phyloP scores from a whole-genome alignment of 2,113 vertebrate genomes.

The Toxotes chatareus region DNA sequence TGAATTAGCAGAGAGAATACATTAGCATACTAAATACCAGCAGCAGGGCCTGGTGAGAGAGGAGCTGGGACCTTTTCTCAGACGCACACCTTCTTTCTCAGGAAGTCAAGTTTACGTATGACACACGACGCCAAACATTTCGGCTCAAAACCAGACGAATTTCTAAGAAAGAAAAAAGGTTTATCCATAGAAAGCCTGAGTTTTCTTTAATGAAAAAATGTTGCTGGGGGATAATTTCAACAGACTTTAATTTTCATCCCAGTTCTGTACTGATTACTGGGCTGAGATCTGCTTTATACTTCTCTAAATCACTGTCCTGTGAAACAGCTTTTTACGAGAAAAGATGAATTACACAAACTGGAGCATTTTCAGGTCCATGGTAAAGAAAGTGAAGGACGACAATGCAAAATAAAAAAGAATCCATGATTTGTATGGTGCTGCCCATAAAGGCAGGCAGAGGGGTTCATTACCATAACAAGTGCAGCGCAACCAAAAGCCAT shows the following conservation, averaged over 20 bases:
- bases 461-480: constrained; percentile 89
- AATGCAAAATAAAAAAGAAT: constrained; percentile 34
- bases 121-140: neutral
- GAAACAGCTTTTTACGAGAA: constrained; percentile 5
- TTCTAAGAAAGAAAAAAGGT: too few relatives aligned
- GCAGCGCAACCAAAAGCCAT: constrained; percentile 88
- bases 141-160: neutral
- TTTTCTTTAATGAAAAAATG: neutral
- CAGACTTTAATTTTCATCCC: too few relatives aligned
- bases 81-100: constrained; percentile 29
- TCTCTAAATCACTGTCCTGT: neutral
- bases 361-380: constrained; percentile 21
- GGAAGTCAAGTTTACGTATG: constrained; percentile 36
- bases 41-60: constrained; percentile 35
- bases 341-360: neutral
- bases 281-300: neutral
- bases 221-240: too few relatives aligned
- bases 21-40: constrained; percentile 79
- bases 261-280: neutral
- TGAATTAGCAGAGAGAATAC: constrained; percentile 73
- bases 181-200: too few relatives aligned
- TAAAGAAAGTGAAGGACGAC: constrained; percentile 40
- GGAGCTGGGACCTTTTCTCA: constrained; percentile 42
- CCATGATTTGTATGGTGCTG: constrained; percentile 58
- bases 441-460: constrained; percentile 54